Base-by-base conservation (phyloP, 2,797 vertebrate genomes). In the Enoplosus armatus region DNA sequence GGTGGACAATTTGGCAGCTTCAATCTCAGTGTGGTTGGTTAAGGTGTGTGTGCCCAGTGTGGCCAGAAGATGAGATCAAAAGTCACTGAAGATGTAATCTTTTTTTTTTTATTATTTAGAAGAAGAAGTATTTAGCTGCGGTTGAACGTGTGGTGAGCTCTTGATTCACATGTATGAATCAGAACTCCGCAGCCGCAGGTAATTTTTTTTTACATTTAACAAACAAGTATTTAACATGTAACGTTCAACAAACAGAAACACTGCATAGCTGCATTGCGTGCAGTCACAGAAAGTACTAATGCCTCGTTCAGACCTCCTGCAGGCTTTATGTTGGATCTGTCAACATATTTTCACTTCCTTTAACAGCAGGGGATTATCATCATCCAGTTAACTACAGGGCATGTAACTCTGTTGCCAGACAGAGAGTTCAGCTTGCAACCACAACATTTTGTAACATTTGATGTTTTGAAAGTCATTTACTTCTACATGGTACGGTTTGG, bases 1-100 rank as follows among this genome's bases (percentile, higher is more conserved):
- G 16, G 37, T 56, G 63, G 48, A 58, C 64, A 60, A 18, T 79
- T 71, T 85, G 61, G 60, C 70, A 77, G 53, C 62, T n/a, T 41
- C n/a, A 70, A 12, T 75, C 39, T 58, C 33, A 20, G 10, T 10
- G 24, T 35, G 55, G 20, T 8, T 67, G 65, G 12, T 50, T 20
- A 33, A 50, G 22, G 41, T 65, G 41, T 73, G 73, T 65, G 48
- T 53, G 27, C 8, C 3, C 10, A 24, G 39, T n/a, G 11, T 1
- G 2, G 16, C 26, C 27, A 37, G 35, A 60, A 50, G 37, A 64
- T 15, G 41, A 41, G 63, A 43, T 66, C 60, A 77, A 6, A 59
- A 67, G 61, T 65, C 48, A 62, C 31, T 1, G 0, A 55, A 47
- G 45, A 27, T 64, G 14, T 10, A 22, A 60, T 64, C 22, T 1